These are phyloP conservation scores for Arothron firmamentum DNA, from an alignment of 2,113 vertebrate genomes.

Conservation along the genomic window DNA sequence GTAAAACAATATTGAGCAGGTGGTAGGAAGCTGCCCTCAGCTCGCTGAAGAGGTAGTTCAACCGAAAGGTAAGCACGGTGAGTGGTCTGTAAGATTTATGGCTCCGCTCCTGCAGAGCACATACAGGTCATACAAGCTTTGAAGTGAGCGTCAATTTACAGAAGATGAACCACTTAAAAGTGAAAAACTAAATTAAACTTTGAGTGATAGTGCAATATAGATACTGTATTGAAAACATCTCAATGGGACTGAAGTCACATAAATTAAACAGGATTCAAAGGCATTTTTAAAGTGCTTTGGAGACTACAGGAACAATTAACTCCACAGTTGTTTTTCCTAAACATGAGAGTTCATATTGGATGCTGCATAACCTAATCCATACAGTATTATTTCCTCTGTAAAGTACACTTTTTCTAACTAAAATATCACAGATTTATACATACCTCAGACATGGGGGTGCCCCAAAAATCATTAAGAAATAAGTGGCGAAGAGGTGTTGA, in stretches of 20 bases:
- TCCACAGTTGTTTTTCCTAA: no score
- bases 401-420: not conserved
- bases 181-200: not conserved
- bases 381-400: no score
- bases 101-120: constrained; percentile 85
- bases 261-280: no score
- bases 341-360: no score
- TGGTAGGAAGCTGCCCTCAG: constrained; percentile 93
- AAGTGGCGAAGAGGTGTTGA: constrained; percentile 89
- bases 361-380: no score
- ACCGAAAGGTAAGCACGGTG: constrained; percentile 93
- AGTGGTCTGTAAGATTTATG: constrained; percentile 96
- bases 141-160: not conserved
- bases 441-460: constrained; percentile 97
- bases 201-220: no score
- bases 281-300: no score
- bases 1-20: constrained; percentile 86
- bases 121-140: not conserved
- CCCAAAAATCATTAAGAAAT: constrained; percentile 98
- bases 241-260: no score
- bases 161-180: not conserved
- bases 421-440: not conserved
- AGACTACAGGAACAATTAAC: no score
- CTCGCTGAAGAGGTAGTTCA: constrained; percentile 94
- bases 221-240: no score